A percentile compares a stretch with the other conserved stretches of the same genome.
Evolutionary conservation across 1,140 invertebrate genomes (phyloP).

Genomic region (Drosophila kepulauana): DNA sequence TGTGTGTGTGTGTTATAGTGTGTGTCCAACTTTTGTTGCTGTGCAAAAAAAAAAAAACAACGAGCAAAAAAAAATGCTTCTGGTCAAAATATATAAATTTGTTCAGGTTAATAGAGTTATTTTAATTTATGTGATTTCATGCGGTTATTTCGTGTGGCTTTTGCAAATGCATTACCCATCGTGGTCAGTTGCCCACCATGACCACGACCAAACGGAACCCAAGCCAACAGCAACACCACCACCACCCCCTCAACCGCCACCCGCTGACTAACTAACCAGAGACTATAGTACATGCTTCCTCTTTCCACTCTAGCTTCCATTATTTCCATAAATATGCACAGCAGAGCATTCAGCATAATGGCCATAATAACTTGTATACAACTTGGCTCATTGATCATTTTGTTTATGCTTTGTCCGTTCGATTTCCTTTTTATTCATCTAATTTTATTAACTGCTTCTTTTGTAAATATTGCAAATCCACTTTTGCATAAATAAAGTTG

Average conservation of each 20-base stretch:
- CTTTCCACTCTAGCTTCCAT: background rate
- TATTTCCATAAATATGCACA: conserved; percentile 42
- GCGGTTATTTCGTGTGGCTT: conserved; percentile 77
- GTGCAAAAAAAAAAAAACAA: background rate
- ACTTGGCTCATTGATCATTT: conserved; percentile 41
- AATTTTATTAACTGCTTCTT: background rate
- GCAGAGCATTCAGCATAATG: conserved; percentile 37
- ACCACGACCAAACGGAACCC: conserved; percentile 11
- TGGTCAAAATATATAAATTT: conserved; percentile 82
- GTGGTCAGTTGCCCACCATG: conserved; percentile 11
- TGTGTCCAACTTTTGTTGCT: conserved; percentile 6
- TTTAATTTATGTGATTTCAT: conserved; percentile 84
- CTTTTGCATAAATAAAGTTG: background rate
- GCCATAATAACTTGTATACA: conserved; percentile 46
- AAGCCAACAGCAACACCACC: too few relatives aligned
- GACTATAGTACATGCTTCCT: background rate
- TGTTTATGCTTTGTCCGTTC: background rate
- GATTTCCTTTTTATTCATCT: background rate
- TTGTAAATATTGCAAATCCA: background rate
- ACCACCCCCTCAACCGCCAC: conserved; percentile 4
- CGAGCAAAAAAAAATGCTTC: conserved; percentile 25
- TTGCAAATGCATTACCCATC: conserved; percentile 72
- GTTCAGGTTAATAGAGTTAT: conserved; percentile 83
- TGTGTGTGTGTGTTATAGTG: conserved; percentile 9
- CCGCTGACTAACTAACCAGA: conserved; percentile 11